phyloP scores from a whole-genome alignment of 2,113 vertebrate genomes.

The Mustela lutreola region DNA sequence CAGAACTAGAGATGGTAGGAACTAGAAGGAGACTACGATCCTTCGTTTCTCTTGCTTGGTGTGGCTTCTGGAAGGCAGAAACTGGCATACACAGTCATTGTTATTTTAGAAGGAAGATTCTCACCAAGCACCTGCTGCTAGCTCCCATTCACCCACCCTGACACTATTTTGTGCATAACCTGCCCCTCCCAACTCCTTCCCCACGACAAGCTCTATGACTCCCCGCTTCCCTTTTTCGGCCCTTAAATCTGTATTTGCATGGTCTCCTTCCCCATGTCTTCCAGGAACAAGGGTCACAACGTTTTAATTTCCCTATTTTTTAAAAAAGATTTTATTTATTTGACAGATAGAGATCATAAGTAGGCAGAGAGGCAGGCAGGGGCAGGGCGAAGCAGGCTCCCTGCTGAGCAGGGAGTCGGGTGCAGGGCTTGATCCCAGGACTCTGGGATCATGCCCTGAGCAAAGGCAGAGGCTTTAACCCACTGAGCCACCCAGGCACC shows the following conservation, averaged over 20 bases:
- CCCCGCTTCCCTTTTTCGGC: neutral
- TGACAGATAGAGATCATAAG: too few species aligned
- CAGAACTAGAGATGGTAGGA: neutral
- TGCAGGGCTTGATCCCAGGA: too few species aligned
- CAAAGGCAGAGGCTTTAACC: too few species aligned
- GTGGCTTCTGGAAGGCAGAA: neutral
- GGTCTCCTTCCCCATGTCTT: neutral
- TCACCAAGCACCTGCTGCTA: neutral
- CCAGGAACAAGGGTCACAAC: neutral
- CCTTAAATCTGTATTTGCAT: neutral
- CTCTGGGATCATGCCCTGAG: too few species aligned
- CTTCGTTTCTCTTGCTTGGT: neutral
- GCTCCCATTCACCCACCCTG: too few species aligned
- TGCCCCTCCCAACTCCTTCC: neutral
- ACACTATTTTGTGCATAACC: neutral
- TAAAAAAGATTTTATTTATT: neutral
- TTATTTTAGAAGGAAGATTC: neutral
- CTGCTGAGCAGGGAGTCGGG: too few species aligned
- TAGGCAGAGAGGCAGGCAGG: too few species aligned
- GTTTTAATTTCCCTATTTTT: neutral
- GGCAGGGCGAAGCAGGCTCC: too few species aligned
- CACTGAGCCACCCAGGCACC: too few species aligned
- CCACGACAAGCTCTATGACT: neutral
- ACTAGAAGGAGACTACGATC: neutral
- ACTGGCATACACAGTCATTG: rapidly evolving